Conservation (phyloP, 2,797 vertebrate genomes). For the Hippoglossus hippoglossus region DNA sequence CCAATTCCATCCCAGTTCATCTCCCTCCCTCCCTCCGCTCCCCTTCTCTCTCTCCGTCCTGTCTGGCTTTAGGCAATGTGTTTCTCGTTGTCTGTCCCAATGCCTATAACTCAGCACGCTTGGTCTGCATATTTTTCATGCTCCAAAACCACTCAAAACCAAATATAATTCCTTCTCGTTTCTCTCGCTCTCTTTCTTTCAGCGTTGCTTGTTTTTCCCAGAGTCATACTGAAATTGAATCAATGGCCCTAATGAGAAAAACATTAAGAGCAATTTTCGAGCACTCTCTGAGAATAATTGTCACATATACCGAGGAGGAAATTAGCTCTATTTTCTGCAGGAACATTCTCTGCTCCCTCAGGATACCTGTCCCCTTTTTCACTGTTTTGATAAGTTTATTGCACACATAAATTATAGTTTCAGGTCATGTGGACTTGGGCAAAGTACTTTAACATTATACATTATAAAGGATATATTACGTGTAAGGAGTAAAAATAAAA, state of each 20-base stretch:
- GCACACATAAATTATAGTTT: conserved; percentile 74
- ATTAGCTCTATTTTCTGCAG: conserved; percentile 56
- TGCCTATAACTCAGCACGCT: conserved; percentile 66
- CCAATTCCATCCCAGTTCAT: conserved; percentile 64
- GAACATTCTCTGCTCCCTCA: conserved; percentile 63
- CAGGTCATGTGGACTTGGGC: conserved; percentile 44
- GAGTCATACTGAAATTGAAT: conserved; percentile 69
- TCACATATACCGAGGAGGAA: conserved; percentile 64
- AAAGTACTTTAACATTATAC: conserved; percentile 65
- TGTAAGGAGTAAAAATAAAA: conserved; percentile 36
- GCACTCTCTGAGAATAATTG: conserved; percentile 67
- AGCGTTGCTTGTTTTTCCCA: conserved; percentile 50
- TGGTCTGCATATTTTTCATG: conserved; percentile 67
- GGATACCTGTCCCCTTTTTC: conserved; percentile 74
- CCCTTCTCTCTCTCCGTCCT: conserved; percentile 59
- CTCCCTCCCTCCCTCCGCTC: conserved; percentile 27
- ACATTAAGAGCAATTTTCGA: conserved; percentile 62
- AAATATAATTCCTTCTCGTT: conserved; percentile 49
- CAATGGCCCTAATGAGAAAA: conserved; percentile 69
- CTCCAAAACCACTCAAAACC: conserved; percentile 72
- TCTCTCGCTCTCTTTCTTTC: neutral
- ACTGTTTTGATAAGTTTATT: conserved; percentile 78
- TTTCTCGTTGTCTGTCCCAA: conserved; percentile 77
- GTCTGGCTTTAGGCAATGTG: conserved; percentile 76
- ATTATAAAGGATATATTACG: conserved; percentile 47